Percentiles rank a stretch among this genome's conserved stretches.
These are phyloP conservation scores for Xyliphius kryptos DNA, from an alignment of 2,113 vertebrate genomes.

Conservation along the genomic window DNA sequence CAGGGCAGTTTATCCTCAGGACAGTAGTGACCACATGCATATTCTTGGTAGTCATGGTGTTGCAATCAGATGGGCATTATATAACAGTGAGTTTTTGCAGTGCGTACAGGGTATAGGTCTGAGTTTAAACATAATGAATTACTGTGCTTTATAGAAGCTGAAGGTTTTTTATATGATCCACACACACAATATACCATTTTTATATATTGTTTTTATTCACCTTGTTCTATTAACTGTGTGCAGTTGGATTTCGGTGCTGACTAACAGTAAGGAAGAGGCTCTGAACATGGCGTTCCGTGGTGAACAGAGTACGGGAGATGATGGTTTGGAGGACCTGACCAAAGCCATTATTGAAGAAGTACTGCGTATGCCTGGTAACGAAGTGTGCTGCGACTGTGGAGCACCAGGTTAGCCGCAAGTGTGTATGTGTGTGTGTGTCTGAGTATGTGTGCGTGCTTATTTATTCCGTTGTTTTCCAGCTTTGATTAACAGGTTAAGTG, in stretches of 20 bases:
- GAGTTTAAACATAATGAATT: too few relatives aligned
- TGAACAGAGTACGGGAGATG: conserved; percentile 80
- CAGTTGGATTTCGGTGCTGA: conserved; percentile 87
- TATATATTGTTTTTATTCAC: not conserved
- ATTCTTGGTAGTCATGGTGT: too few relatives aligned
- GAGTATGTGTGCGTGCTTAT: not conserved
- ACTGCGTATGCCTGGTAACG: conserved; percentile 76
- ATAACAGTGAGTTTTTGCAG: too few relatives aligned
- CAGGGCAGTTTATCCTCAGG: too few relatives aligned
- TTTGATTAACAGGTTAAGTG: not conserved
- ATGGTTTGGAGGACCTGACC: conserved; percentile 78
- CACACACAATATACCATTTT: too few relatives aligned
- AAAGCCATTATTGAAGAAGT: conserved; percentile 87
- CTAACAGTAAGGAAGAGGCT: conserved; percentile 88
- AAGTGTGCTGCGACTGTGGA: conserved; percentile 65
- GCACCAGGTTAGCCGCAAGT: conserved; percentile 37
- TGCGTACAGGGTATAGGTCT: too few relatives aligned
- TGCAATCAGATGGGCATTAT: too few relatives aligned
- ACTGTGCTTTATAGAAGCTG: too few relatives aligned
- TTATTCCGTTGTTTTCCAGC: not conserved
- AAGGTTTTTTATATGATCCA: too few relatives aligned
- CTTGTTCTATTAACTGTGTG: not conserved
- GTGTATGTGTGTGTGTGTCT: conserved; percentile 8
- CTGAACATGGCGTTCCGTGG: conserved; percentile 84
- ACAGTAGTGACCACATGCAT: too few relatives aligned